Base-by-base conservation (phyloP, 2,113 vertebrate genomes). In the Microtus richardsoni region DNA sequence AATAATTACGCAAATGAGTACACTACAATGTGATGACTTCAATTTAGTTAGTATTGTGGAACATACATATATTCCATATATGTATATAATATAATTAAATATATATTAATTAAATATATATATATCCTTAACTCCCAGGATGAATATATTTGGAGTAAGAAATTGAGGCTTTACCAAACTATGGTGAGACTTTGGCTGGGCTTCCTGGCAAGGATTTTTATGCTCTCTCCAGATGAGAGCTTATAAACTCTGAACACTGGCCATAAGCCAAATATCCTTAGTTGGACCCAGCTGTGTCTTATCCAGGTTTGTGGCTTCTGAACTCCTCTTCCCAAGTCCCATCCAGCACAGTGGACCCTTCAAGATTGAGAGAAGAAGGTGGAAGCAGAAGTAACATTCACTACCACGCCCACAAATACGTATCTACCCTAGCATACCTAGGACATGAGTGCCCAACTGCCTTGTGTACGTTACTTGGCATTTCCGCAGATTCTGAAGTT, bases 191-290 rank as follows among this genome's bases (percentile, higher is more conserved):
- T 41, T 19, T 83, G 49, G 49, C 70, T 75, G 24, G n/a, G 39
- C 13, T 49, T 96, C 21, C 33, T 66, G 5, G 3, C 13, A 91
- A 22, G 4, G 49, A 82, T 74, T 70, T 85, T 71, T 60, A 30
- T 78, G n/a, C 66, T 93, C 91, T 80, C 7, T 58, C 21, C 70
- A 91, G 52, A 79, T 3, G n/a, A 60, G 52, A 41, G 64, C 68
- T 54, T 12, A 39, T 14, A 74, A 91, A 88, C 36, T 73, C 58
- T n/a, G 70, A 62, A 82, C 16, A 49, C 39, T 49, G 36, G 12
- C 36, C 11, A 88, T 58, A 36, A 60, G 10, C 70, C 58, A 62
- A 91, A 96, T 47, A 96, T 33, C 4, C 86, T 21, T 91, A 68
- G 62, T 14, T 66, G 49, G 17, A 7, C 16, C 70, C 88, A 80